phyloP scores from a whole-genome alignment of 2,888 invertebrate species.

The Synergus itoensis region DNA sequence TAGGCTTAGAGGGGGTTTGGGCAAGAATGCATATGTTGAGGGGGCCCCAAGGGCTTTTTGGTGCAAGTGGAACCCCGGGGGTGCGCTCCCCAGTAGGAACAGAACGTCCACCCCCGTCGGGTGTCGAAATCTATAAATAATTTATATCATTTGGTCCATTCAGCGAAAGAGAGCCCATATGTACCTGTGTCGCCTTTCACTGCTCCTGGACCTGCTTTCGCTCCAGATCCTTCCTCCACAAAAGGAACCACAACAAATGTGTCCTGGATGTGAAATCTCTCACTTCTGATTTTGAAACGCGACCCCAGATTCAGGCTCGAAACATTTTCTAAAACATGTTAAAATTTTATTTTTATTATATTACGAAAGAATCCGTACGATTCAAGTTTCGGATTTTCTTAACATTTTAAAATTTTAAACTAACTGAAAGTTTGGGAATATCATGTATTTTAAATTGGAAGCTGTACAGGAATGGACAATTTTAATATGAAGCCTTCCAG shows the following conservation, averaged over 20 bases:
- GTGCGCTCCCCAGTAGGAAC: conserved; percentile 67
- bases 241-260: conserved; percentile 8
- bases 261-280: neutral
- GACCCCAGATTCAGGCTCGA: neutral
- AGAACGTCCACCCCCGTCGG: conserved; percentile 61
- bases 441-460: too few species aligned
- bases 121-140: conserved; percentile 78
- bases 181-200: conserved; percentile 77
- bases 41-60: conserved; percentile 72
- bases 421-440: too few species aligned
- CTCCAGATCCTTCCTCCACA: conserved; percentile 46
- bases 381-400: too few species aligned
- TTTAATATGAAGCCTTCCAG: too few species aligned
- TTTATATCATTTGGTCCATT: conserved; percentile 77
- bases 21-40: conserved; percentile 75
- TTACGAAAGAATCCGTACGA: too few species aligned
- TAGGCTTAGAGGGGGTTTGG: conserved; percentile 61
- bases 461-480: too few species aligned
- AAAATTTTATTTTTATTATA: neutral
- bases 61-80: conserved; percentile 75
- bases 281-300: neutral
- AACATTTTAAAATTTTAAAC: too few species aligned
- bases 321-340: neutral
- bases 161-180: conserved; percentile 72
- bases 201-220: conserved; percentile 62